These are phyloP conservation scores for Pollachius pollachius DNA, from an alignment of 2,113 vertebrate species.

Conservation along the genomic window DNA sequence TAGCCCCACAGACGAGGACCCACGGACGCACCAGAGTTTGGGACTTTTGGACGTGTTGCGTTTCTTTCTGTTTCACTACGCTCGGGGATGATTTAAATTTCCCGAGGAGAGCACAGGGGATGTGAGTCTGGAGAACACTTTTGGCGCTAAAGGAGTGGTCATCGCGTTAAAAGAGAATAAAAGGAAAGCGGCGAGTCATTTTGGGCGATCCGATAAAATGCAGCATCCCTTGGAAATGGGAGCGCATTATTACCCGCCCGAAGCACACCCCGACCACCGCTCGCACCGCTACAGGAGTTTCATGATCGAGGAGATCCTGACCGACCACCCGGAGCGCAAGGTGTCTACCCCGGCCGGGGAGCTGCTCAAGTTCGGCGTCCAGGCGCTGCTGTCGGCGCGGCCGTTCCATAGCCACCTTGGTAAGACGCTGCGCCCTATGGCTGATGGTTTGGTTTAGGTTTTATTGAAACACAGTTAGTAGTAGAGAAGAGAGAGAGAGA, in stretches of 20 bases:
- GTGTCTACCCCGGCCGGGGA: constrained; percentile 82
- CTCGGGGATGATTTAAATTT: constrained; percentile 24
- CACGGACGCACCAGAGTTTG: constrained; percentile 8
- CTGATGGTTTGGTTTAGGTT: neutral
- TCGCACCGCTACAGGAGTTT: constrained; percentile 97
- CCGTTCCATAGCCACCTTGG: constrained; percentile 91
- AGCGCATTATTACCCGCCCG: constrained; percentile 83
- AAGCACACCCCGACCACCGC: constrained; percentile 84
- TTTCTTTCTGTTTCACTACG: neutral
- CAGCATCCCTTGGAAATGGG: constrained; percentile 88
- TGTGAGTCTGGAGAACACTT: no score
- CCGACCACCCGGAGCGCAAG: constrained; percentile 86
- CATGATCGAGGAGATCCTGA: constrained; percentile 98
- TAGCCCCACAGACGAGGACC: constrained; percentile 17
- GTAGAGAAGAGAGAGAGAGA: no score
- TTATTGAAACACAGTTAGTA: neutral
- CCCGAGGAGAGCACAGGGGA: neutral
- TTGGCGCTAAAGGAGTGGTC: no score
- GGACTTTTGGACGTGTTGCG: neutral
- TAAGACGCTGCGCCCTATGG: constrained; percentile 58
- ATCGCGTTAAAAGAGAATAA: neutral
- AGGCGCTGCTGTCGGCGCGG: constrained; percentile 87
- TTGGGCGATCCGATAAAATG: constrained; percentile 67
- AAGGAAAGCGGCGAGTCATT: no score
- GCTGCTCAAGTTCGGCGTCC: constrained; percentile 93